phyloP scores from a whole-genome alignment of 1,140 invertebrate genomes.

The Drosophila seguyi region DNA sequence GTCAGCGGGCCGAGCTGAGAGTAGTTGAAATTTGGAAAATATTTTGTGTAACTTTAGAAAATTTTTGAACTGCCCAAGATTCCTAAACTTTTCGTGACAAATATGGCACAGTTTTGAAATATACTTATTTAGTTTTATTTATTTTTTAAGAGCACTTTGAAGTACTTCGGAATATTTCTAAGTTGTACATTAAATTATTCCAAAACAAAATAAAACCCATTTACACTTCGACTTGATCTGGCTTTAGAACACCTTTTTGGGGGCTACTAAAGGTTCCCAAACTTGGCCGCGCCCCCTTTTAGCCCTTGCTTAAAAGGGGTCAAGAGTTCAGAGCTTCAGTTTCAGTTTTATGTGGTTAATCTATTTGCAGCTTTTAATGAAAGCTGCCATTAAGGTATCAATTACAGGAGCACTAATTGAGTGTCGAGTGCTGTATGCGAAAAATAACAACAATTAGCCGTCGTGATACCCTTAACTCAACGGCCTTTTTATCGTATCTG shows the following conservation, averaged over 20 bases:
- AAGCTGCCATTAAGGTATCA: slow-evolving; percentile 14
- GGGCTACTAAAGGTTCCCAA: too few relatives aligned
- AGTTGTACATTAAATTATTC: slow-evolving; percentile 11
- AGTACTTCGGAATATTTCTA: not conserved
- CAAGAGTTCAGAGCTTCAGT: not conserved
- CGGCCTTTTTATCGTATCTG: slow-evolving; percentile 42
- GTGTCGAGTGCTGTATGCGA: slow-evolving; percentile 13
- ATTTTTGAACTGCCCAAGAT: not conserved
- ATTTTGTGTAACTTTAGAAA: not conserved
- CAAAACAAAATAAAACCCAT: slow-evolving; percentile 7
- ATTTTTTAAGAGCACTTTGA: not conserved
- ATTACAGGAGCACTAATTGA: slow-evolving; percentile 40
- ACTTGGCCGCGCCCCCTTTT: slow-evolving; percentile 11
- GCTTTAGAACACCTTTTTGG: slow-evolving; percentile 16
- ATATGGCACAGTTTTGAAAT: not conserved
- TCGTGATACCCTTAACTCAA: slow-evolving; percentile 30
- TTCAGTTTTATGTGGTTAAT: not conserved
- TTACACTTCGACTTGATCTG: slow-evolving; percentile 5
- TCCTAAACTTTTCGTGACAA: too few relatives aligned
- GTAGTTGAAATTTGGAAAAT: not conserved
- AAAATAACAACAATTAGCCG: slow-evolving; percentile 30
- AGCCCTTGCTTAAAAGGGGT: slow-evolving; percentile 23
- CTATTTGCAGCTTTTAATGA: not conserved
- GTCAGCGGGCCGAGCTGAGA: slow-evolving; percentile 8
- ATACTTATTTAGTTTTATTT: too few relatives aligned